Base-by-base conservation (phyloP, 1,140 invertebrate species). In the Nautilus pompilius region DNA sequence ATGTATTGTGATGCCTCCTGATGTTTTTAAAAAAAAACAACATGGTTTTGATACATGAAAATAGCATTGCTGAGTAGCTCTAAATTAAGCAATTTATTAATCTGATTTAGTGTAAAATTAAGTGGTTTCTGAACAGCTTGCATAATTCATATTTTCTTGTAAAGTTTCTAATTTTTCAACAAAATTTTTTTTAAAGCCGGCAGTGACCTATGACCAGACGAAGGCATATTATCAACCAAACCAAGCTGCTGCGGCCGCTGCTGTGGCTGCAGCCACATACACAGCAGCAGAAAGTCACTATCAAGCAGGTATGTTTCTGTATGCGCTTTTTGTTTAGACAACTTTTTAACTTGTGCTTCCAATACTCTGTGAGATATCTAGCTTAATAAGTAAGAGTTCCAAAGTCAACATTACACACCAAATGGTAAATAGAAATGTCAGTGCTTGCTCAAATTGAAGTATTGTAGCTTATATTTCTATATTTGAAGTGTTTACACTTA, bases 271-370 rank as follows among this genome's bases (percentile, higher is more conserved):
- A 28, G 72, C 77, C 29, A 60, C 70, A 17, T 90, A 91, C 71
- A 89, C 81, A 32, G 75, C 79, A 56, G 73, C 73, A 64, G 88
- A 89, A 61, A 79, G 82, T 29, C 82, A 83, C 62, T 90, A 90
- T 69, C 90, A 90, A 71, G 85, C 78, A 63, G 75, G 81, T 83
- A 72, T 62, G 66, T 73, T 33, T 58, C 58, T 28, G 33, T 55
- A 10, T 33, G 10, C 36, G 24, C 3, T 45, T 63, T 15, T 55
- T 26, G 22, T 34, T 10, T 32, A n/a, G n/a, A n/a, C n/a, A n/a
- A n/a, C n/a, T n/a, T 67, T 48, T 20, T 62, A 56, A 64, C 46
- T 30, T 26, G 36, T 58, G 26, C 26, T 61, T 29, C 45, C 51
- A 65, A 60, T 55, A 64, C 33, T 67, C 60, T 68, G 60, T 17